Percentiles rank a stretch among this genome's conserved stretches.
Evolutionary conservation across 2,888 invertebrate species (phyloP).

Genomic region (Chamaedrilus cognettii): DNA sequence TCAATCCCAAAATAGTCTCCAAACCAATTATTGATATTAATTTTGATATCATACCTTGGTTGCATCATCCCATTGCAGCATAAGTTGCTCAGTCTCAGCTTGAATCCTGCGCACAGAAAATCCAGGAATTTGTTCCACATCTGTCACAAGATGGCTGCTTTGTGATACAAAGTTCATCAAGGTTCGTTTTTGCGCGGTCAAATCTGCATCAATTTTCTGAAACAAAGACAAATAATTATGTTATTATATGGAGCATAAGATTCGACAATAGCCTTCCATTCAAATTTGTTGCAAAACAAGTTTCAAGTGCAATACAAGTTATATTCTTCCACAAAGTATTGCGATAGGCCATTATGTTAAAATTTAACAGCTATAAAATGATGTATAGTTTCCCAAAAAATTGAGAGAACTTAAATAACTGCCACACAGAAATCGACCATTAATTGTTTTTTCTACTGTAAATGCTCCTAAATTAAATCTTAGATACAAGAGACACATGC

Average conservation of each 20-base stretch:
- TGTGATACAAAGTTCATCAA: constrained; percentile 68
- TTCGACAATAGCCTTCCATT: neutral
- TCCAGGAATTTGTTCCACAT: constrained; percentile 43
- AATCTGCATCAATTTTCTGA: constrained; percentile 55
- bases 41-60: neutral
- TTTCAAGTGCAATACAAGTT: no score
- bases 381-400: neutral
- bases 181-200: constrained; percentile 65
- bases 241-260: no score
- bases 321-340: no score
- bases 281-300: neutral
- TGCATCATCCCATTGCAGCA: constrained; percentile 24
- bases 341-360: no score
- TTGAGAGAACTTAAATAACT: no score
- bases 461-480: no score
- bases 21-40: neutral
- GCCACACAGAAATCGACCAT: no score
- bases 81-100: constrained; percentile 19
- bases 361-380: neutral
- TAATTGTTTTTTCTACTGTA: no score
- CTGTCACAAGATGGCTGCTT: constrained; percentile 57
- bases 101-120: constrained; percentile 19
- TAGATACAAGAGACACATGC: no score
- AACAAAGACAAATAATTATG: no score
- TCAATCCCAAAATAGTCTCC: neutral